Evolutionary conservation across 2,888 invertebrate genomes (phyloP).

Genomic region (Quadroppia sp.): DNA sequence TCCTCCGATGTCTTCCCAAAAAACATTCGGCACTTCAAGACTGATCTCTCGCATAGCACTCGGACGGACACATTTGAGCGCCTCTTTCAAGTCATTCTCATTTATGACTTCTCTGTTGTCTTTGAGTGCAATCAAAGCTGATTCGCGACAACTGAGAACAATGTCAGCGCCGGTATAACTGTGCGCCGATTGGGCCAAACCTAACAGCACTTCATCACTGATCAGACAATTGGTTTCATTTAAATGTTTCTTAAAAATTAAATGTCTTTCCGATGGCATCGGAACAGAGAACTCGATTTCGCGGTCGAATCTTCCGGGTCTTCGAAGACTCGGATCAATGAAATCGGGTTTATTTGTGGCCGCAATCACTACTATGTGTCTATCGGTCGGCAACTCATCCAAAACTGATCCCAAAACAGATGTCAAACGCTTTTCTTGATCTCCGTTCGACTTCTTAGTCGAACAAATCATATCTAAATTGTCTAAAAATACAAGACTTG

Average conservation of each 20-base stretch:
- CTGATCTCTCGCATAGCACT: constrained; percentile 86
- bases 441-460: constrained; percentile 61
- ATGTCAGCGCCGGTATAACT: constrained; percentile 89
- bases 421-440: constrained; percentile 69
- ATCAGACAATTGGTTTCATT: constrained; percentile 53
- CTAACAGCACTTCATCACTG: background rate
- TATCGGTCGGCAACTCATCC: constrained; percentile 58
- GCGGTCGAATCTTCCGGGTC: constrained; percentile 69
- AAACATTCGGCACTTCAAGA: constrained; percentile 75
- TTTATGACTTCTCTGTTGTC: constrained; percentile 48
- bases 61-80: constrained; percentile 62
- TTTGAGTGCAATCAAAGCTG: constrained; percentile 61
- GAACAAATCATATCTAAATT: constrained; percentile 74
- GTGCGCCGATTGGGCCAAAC: constrained; percentile 69
- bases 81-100: constrained; percentile 49
- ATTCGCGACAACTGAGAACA: constrained; percentile 69
- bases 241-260: constrained; percentile 47
- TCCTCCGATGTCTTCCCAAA: constrained; percentile 92
- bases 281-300: constrained; percentile 53
- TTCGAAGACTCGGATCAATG: constrained; percentile 68
- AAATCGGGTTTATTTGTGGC: constrained; percentile 72
- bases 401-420: constrained; percentile 63
- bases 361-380: constrained; percentile 65
- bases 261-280: constrained; percentile 49
- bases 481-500: constrained; percentile 75